Evolutionary conservation across 2,888 invertebrate species (phyloP).

Genomic region (Sclerodermus sp.): DNA sequence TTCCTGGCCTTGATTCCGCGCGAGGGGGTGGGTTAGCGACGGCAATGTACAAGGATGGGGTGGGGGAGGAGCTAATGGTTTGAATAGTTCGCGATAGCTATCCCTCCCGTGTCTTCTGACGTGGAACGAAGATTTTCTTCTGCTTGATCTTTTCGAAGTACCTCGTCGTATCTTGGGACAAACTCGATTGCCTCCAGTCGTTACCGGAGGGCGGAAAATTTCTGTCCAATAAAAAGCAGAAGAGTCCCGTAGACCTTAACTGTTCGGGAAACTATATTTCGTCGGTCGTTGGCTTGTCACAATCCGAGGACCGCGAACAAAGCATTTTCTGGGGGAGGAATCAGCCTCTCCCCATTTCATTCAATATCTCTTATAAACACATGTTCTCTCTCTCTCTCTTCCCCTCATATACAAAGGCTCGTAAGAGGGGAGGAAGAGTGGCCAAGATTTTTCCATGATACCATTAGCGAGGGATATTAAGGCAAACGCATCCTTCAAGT

Average conservation of each 20-base stretch:
- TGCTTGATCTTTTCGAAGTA: conserved; percentile 5
- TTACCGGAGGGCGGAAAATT: conserved; percentile 12
- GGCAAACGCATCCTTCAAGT: no score
- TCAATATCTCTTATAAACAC: no score
- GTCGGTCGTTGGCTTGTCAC: conserved; percentile 10
- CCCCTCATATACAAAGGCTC: no score
- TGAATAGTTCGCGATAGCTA: no score
- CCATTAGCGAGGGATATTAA: no score
- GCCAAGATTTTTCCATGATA: no score
- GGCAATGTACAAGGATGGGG: no score
- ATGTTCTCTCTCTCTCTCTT: conserved; percentile 7
- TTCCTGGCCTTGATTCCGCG: no score
- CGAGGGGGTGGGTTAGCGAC: no score
- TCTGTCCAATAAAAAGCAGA: conserved; percentile 1
- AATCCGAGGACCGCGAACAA: conserved; percentile 11
- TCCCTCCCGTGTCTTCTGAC: background rate
- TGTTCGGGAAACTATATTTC: background rate
- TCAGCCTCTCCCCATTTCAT: conserved; percentile 1
- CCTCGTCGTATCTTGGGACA: background rate
- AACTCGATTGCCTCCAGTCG: background rate
- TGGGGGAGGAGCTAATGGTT: no score
- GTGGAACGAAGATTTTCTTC: conserved; percentile 7
- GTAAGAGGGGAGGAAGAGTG: no score
- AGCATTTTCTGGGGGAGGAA: conserved; percentile 14
- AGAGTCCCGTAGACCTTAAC: no score